A percentile compares a stretch with the other conserved stretches of the same genome.
Evolutionary conservation across 2,888 invertebrate genomes (phyloP).

Genomic region (Epistrophella euchroma): DNA sequence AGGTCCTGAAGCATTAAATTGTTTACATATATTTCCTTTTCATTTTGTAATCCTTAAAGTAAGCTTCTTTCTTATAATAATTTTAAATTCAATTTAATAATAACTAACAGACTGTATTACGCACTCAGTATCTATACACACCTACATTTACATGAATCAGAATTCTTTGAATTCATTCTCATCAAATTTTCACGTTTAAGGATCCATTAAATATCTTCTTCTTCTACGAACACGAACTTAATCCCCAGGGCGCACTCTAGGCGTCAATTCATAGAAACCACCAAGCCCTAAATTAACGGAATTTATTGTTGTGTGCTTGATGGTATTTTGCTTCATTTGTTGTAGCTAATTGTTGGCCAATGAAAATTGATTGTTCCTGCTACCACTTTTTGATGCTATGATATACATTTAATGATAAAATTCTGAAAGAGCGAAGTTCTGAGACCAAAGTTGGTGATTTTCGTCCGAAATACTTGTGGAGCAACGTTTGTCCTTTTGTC

Average conservation of each 20-base stretch:
- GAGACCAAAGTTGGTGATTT: background rate
- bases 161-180: constrained; percentile 27
- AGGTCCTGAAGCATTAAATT: background rate
- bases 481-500: background rate
- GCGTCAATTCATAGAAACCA: background rate
- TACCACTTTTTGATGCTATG: background rate
- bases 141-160: constrained; percentile 6
- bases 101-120: background rate
- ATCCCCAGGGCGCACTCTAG: background rate
- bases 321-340: constrained; percentile 27
- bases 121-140: background rate
- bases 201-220: constrained; percentile 17
- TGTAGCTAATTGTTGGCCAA: constrained; percentile 40
- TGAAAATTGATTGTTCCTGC: constrained; percentile 26
- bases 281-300: constrained; percentile 5
- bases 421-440: too few relatives aligned
- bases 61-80: constrained; percentile 1
- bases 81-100: constrained; percentile 23
- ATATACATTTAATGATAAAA: background rate
- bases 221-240: background rate
- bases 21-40: constrained; percentile 6
- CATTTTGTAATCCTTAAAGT: constrained; percentile 33
- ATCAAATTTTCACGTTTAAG: constrained; percentile 28
- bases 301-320: constrained; percentile 25
- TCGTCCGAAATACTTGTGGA: background rate